phyloP scores from a whole-genome alignment of 2,888 invertebrate species.

The Luperina nickerlii region DNA sequence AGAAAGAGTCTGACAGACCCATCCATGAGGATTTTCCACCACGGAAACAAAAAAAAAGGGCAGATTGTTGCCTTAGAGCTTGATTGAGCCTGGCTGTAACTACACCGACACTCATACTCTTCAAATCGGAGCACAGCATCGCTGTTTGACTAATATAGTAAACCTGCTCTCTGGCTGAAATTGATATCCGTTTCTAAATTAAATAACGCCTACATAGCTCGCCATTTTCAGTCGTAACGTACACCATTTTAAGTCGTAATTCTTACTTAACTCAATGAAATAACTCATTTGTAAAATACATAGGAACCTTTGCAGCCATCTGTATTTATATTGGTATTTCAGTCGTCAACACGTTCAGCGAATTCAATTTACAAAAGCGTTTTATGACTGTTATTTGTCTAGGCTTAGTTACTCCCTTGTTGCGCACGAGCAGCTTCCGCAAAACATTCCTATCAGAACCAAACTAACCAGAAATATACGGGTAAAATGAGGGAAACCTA shows the following conservation, averaged over 20 bases:
- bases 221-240: not conserved
- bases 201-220: not conserved
- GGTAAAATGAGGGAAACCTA: not conserved
- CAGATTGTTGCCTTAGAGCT: not conserved
- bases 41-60: too few species aligned
- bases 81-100: not conserved
- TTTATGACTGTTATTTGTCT: slow-evolving; percentile 11
- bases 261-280: not conserved
- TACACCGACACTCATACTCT: not conserved
- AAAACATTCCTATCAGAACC: not conserved
- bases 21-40: too few species aligned
- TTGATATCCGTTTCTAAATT: not conserved
- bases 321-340: not conserved
- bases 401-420: not conserved
- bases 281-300: not conserved
- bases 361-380: slow-evolving; percentile 16
- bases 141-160: not conserved
- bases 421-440: not conserved
- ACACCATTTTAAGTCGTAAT: not conserved
- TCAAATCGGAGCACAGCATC: not conserved
- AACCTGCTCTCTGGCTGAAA: not conserved
- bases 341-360: not conserved
- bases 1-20: too few species aligned
- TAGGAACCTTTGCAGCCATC: not conserved
- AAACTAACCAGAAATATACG: not conserved